These are phyloP conservation scores for Myotis pilosus DNA, from an alignment of 2,797 vertebrate genomes.

Conservation along the genomic window DNA sequence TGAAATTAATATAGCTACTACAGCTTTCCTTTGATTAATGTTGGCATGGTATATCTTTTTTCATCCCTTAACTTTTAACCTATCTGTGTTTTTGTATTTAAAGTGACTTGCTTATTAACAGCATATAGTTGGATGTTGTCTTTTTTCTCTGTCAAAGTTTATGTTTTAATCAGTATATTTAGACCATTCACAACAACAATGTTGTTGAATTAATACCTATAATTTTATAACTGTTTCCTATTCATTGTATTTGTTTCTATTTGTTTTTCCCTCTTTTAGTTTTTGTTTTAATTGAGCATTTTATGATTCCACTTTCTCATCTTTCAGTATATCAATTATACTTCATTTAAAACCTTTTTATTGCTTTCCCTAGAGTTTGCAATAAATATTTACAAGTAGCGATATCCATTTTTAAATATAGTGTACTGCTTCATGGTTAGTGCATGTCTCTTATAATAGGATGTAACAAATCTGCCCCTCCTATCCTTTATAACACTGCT, in stretches of 20 bases:
- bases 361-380: neutral
- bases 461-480: neutral
- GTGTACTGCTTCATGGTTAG: neutral
- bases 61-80: no score
- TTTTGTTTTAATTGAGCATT: neutral
- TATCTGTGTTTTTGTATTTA: no score
- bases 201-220: no score
- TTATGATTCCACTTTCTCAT: neutral
- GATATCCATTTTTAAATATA: neutral
- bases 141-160: no score
- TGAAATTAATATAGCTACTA: neutral
- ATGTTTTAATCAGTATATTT: no score
- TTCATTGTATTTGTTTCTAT: neutral
- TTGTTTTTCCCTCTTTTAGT: neutral
- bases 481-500: neutral
- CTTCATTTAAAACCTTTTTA: neutral
- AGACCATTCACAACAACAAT: no score
- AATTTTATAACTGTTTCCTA: no score
- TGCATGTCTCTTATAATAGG: neutral
- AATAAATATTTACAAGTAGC: neutral
- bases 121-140: no score
- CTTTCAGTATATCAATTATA: neutral
- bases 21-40: neutral
- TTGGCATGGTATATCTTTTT: neutral
- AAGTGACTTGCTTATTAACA: no score